These are phyloP conservation scores for Odocoileus virginianus DNA, from an alignment of 2,113 vertebrate species.

Conservation along the genomic window DNA sequence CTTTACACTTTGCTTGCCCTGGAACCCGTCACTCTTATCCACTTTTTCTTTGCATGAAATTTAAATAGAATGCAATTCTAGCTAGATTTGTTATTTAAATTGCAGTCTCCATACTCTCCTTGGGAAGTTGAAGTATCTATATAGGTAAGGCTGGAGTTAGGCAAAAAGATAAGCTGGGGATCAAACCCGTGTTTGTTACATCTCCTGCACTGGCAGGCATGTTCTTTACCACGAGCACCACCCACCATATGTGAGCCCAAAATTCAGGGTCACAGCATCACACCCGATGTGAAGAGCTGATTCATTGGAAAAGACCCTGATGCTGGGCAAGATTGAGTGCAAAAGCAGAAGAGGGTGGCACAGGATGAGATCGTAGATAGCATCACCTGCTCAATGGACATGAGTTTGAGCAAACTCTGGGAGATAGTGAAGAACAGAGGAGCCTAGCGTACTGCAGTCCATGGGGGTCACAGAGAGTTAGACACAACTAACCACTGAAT, in stretches of 20 bases:
- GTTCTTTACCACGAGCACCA: background rate
- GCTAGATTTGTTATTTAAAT: slow-evolving; percentile 58
- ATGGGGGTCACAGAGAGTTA: background rate
- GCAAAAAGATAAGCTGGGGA: background rate
- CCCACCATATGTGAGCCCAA: background rate
- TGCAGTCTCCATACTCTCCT: background rate
- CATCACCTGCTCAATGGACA: background rate
- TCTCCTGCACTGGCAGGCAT: fast-evolving
- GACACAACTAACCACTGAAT: background rate
- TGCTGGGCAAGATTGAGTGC: background rate
- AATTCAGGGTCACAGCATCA: background rate
- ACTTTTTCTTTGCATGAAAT: slow-evolving; percentile 28
- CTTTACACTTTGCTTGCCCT: slow-evolving; percentile 33
- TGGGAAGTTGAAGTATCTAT: background rate
- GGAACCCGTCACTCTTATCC: background rate
- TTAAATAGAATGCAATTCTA: slow-evolving; percentile 45
- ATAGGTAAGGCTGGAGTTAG: slow-evolving; percentile 19
- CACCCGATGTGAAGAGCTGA: background rate
- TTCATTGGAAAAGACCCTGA: background rate
- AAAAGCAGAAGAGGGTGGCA: background rate
- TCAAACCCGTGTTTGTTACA: background rate
- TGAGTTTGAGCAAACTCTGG: background rate
- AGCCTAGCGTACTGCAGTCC: background rate
- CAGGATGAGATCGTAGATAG: background rate
- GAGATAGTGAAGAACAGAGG: background rate